Evolutionary conservation across 1,140 invertebrate genomes (phyloP), one percentile per base, ranked within the genome.

Genomic region (Dendrolimus punctatus): DNA sequence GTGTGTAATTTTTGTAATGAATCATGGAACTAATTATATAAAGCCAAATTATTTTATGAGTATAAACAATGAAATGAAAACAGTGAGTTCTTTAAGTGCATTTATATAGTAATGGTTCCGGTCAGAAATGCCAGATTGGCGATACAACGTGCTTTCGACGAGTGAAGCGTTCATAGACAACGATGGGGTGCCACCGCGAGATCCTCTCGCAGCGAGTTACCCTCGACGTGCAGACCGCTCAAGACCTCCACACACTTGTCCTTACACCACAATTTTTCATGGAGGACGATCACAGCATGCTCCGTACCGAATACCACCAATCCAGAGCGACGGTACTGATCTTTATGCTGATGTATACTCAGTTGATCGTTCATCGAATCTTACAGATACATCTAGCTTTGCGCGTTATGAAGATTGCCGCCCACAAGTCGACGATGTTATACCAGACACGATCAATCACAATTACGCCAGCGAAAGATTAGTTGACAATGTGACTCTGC

Each of bases 141-240:
- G 87, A 59, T 85, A 87, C 76, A 88, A 88, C 72, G 82, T 88
- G 62, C 73, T 88, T 64, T 87, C 84, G 57, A 86, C 86, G 64
- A 86, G 79, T 67, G 86, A 87, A 74, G 85, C 84, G 66, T 86
- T 80, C 59, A 75, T 85, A 47, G 69, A 80, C 57, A 68, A 70
- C 51, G 79, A 78, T 55, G 68, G 62, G 8, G 70, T 60, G 46
- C 66, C 73, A 38, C 68, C 68, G 54, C 64, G 69, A 40, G 79
- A 80, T 57, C 83, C 80, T 36, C 75, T 80, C 48, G 77, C 71
- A 6, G 76, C 82, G 49, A 86, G 82, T 61, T 86, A 84, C 60
- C 80, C 78, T 45, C 80, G 82, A 36, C 73, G 80, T 38, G 71
- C 80, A 45, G 80, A 85, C 60, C 74, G 81, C 51, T 63, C 72